Conservation (phyloP, 2,113 vertebrate species). For the Fulica atra region DNA sequence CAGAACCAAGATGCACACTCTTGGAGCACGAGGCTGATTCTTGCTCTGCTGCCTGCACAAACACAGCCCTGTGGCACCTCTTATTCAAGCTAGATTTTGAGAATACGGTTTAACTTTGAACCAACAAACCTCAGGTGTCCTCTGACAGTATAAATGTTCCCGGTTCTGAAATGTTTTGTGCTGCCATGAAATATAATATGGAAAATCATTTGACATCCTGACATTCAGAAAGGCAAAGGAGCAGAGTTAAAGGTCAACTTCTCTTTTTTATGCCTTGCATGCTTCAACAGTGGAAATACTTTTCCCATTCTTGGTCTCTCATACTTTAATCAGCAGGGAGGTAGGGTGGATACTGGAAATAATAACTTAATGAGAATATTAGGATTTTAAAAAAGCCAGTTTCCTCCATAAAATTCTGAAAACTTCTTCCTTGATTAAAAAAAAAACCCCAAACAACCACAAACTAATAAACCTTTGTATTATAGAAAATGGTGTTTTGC, state of each 20-base stretch:
- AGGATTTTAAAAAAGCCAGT: background rate
- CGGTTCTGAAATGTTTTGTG: background rate
- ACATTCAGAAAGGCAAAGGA: background rate
- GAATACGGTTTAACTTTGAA: background rate
- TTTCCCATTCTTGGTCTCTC: background rate
- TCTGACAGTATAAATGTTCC: background rate
- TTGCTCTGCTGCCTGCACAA: background rate
- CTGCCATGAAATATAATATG: background rate
- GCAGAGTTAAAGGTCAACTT: background rate
- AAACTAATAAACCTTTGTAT: background rate
- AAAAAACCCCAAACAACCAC: no score
- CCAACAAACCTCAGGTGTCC: background rate
- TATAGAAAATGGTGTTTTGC: background rate
- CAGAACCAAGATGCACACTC: background rate
- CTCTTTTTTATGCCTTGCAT: background rate
- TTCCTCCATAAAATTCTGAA: background rate
- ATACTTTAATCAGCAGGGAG: background rate
- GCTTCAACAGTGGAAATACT: background rate
- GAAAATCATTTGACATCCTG: background rate
- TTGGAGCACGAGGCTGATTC: background rate
- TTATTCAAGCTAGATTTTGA: background rate
- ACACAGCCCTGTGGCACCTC: background rate
- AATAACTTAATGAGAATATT: background rate
- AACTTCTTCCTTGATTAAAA: background rate
- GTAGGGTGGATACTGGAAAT: background rate